Evolutionary conservation across 2,797 vertebrate genomes (phyloP).

Genomic region (Falco rusticolus): DNA sequence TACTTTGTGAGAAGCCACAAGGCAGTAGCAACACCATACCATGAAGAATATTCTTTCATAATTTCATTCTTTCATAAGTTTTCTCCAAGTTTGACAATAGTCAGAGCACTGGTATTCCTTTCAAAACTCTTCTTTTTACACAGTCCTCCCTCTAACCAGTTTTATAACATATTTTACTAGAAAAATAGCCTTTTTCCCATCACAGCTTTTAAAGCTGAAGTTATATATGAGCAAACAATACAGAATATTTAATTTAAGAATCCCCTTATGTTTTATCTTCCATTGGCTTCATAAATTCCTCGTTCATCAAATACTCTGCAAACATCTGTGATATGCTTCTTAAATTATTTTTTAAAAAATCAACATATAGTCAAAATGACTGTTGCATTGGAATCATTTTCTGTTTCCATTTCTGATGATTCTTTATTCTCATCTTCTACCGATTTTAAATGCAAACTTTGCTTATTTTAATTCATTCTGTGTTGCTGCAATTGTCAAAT

Average conservation of each 20-base stretch:
- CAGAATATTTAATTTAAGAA: neutral
- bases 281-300: neutral
- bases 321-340: neutral
- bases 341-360: neutral
- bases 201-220: neutral
- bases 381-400: neutral
- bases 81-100: neutral
- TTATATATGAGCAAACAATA: neutral
- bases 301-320: neutral
- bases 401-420: neutral
- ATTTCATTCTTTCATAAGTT: neutral
- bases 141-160: neutral
- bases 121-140: neutral
- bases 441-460: neutral
- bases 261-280: neutral
- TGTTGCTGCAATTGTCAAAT: neutral
- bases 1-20: neutral
- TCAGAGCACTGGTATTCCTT: fast-evolving
- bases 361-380: neutral
- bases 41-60: neutral
- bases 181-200: neutral
- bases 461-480: neutral
- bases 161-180: fast-evolving
- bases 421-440: neutral
- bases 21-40: slow-evolving; percentile 1